Evolutionary conservation across 2,888 invertebrate species (phyloP).

Genomic region (Griposia aprilina): DNA sequence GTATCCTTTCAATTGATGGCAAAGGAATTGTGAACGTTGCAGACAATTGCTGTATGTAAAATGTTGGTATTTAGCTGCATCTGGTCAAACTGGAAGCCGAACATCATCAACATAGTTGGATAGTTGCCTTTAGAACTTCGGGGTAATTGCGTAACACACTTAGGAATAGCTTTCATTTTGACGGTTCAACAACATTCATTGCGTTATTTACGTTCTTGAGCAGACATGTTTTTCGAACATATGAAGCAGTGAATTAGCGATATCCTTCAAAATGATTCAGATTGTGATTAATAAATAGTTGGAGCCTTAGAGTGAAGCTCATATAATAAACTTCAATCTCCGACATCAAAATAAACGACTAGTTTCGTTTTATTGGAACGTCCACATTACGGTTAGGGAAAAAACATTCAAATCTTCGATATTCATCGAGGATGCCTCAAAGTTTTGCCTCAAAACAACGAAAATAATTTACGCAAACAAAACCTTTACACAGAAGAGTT

Average conservation of each 20-base stretch:
- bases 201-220: too few species aligned
- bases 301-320: not conserved
- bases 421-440: conserved; percentile 9
- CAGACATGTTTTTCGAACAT: too few species aligned
- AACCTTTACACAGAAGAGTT: conserved; percentile 39
- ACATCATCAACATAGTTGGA: not conserved
- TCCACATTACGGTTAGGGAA: not conserved
- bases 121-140: not conserved
- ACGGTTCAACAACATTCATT: too few species aligned
- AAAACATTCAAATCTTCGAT: conserved; percentile 17
- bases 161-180: too few species aligned
- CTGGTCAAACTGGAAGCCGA: too few species aligned
- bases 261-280: too few species aligned
- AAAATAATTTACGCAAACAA: conserved; percentile 54
- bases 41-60: not conserved
- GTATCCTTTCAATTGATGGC: not conserved
- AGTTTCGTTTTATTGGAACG: not conserved
- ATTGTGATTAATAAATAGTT: too few species aligned
- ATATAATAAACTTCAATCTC: not conserved
- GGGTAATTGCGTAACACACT: too few species aligned
- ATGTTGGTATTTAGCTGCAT: not conserved
- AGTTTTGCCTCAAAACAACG: conserved; percentile 49
- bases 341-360: not conserved
- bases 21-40: not conserved
- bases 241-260: too few species aligned